Evolutionary conservation across 2,797 vertebrate genomes (phyloP).

Genomic region (Sebastes kiyomatsui): DNA sequence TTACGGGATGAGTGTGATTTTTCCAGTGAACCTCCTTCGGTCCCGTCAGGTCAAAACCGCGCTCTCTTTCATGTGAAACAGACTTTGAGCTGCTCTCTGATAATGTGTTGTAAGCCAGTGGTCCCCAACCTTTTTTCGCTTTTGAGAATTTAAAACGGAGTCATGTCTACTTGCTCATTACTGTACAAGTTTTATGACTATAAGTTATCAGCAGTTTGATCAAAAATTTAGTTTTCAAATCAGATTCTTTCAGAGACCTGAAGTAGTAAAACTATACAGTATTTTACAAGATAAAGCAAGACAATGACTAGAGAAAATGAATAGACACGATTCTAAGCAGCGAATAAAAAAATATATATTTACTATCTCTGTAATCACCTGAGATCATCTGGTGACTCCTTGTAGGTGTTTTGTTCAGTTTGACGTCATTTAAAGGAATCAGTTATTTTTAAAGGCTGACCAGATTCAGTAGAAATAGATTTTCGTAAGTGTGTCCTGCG

Average conservation of each 20-base stretch:
- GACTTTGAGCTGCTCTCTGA: not conserved
- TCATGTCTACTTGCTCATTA: not conserved
- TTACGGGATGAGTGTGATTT: constrained; percentile 53
- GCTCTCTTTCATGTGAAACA: not conserved
- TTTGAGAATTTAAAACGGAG: not conserved
- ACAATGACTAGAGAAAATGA: not conserved
- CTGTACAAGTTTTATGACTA: not conserved
- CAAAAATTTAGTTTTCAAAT: not conserved
- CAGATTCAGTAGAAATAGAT: not conserved
- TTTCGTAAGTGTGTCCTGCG: not conserved
- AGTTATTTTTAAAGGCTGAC: not conserved
- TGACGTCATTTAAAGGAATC: not conserved
- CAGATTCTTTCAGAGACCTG: not conserved
- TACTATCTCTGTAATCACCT: not conserved
- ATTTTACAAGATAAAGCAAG: not conserved
- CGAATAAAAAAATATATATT: not conserved
- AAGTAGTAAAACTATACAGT: not conserved
- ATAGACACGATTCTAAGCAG: not conserved
- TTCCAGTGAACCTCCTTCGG: constrained; percentile 43
- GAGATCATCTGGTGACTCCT: not conserved
- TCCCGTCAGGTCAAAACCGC: not conserved
- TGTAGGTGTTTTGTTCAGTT: not conserved
- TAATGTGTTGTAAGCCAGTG: not conserved
- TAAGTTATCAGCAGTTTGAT: not conserved
- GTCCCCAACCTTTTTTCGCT: not conserved